These are phyloP conservation scores for Chloroceryle inda DNA, from an alignment of 2,797 vertebrate species.

Conservation along the genomic window DNA sequence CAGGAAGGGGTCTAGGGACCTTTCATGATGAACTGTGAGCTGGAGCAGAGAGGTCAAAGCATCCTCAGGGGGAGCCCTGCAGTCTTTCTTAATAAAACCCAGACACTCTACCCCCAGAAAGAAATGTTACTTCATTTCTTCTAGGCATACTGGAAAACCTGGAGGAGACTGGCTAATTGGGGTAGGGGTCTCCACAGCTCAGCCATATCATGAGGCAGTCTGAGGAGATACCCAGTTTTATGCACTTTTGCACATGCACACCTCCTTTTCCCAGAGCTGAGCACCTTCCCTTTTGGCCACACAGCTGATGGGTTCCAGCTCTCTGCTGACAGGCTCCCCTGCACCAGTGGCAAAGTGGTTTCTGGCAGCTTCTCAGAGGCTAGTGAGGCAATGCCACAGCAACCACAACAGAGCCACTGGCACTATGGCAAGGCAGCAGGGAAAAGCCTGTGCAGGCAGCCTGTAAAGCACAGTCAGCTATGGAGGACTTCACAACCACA, in stretches of 20 bases:
- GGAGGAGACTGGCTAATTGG: neutral
- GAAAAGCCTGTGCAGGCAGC: neutral
- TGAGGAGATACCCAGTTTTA: neutral
- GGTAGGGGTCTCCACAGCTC: neutral
- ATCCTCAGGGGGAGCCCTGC: neutral
- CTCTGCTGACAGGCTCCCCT: too few relatives aligned
- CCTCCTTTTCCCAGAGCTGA: neutral
- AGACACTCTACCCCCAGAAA: neutral
- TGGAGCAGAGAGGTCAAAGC: neutral
- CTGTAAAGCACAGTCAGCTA: neutral
- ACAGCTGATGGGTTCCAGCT: neutral
- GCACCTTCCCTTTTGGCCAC: rapidly evolving
- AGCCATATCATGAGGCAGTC: neutral
- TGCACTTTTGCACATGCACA: neutral
- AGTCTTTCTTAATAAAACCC: neutral
- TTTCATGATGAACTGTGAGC: neutral
- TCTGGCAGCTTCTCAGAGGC: neutral
- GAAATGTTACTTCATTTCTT: neutral
- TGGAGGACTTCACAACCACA: neutral
- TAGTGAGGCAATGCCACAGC: neutral
- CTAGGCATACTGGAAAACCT: neutral
- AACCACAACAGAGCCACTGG: rapidly evolving
- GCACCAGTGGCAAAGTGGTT: rapidly evolving
- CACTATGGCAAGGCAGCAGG: neutral
- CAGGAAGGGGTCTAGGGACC: neutral